These are phyloP conservation scores for Cheirogaleus medius DNA, from an alignment of 2,113 vertebrate species.

Conservation along the genomic window DNA sequence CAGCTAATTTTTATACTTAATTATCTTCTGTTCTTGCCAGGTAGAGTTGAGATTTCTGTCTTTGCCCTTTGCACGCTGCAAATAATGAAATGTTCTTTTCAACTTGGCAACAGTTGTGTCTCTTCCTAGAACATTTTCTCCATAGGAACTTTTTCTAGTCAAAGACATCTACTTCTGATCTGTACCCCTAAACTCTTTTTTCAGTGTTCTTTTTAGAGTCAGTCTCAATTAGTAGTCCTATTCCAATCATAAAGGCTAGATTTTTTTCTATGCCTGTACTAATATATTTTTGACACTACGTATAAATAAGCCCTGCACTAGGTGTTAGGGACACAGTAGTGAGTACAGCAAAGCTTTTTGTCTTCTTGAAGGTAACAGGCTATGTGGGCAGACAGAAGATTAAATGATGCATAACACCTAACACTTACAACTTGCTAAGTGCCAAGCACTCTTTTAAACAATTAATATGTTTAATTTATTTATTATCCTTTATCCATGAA, in stretches of 20 bases:
- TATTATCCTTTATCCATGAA: background rate
- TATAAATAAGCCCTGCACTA: background rate
- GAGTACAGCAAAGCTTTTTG: background rate
- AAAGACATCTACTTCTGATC: background rate
- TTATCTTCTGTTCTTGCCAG: background rate
- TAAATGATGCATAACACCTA: background rate
- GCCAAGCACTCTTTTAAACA: background rate
- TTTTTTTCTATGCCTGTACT: background rate
- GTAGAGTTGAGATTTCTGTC: background rate
- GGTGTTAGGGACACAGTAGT: no score
- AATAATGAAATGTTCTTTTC: background rate
- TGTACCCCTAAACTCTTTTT: background rate
- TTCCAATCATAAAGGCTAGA: background rate
- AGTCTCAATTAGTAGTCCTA: background rate
- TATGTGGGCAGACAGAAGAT: no score
- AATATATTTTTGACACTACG: fast-evolving
- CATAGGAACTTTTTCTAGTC: background rate
- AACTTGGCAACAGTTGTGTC: background rate
- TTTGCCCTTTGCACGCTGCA: background rate
- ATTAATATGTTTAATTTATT: background rate
- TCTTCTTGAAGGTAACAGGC: background rate
- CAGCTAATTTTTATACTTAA: background rate
- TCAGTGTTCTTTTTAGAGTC: background rate
- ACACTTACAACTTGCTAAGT: background rate
- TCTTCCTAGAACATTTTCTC: background rate